These are phyloP conservation scores for Epinephelus fuscoguttatus DNA, from an alignment of 2,113 vertebrate species.

Conservation along the genomic window DNA sequence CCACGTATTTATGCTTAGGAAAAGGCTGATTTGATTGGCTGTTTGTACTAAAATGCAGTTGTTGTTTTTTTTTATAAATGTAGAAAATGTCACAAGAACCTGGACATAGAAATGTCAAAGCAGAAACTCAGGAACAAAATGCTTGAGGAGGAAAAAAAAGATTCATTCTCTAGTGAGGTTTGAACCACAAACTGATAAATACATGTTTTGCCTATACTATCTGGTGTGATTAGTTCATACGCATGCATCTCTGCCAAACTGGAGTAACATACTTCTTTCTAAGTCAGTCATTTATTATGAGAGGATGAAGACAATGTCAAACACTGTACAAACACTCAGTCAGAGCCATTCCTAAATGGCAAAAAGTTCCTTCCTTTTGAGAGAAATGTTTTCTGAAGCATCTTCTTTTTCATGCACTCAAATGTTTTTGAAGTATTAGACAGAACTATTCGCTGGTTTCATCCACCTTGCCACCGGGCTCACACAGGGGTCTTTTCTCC, in stretches of 20 bases:
- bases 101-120: conserved; percentile 36
- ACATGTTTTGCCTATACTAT: conserved; percentile 51
- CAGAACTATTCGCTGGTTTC: conserved; percentile 87
- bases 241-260: conserved; percentile 79
- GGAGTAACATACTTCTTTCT: conserved; percentile 59
- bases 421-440: conserved; percentile 49
- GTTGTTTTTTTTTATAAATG: conserved; percentile 26
- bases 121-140: conserved; percentile 33
- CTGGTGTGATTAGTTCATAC: conserved; percentile 59
- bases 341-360: conserved; percentile 44
- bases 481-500: conserved; percentile 92
- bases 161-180: conserved; percentile 40
- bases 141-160: background rate
- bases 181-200: conserved; percentile 60
- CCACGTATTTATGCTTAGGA: conserved; percentile 56
- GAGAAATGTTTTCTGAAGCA: conserved; percentile 16
- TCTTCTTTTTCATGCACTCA: conserved; percentile 54
- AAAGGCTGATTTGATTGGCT: conserved; percentile 29
- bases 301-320: conserved; percentile 62
- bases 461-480: conserved; percentile 88
- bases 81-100: conserved; percentile 57
- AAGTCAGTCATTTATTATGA: conserved; percentile 65
- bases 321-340: conserved; percentile 58
- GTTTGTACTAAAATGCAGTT: conserved; percentile 48
- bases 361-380: conserved; percentile 49